These are phyloP conservation scores for Thymelicus acteon DNA, from an alignment of 2,888 invertebrate genomes.

Conservation along the genomic window DNA sequence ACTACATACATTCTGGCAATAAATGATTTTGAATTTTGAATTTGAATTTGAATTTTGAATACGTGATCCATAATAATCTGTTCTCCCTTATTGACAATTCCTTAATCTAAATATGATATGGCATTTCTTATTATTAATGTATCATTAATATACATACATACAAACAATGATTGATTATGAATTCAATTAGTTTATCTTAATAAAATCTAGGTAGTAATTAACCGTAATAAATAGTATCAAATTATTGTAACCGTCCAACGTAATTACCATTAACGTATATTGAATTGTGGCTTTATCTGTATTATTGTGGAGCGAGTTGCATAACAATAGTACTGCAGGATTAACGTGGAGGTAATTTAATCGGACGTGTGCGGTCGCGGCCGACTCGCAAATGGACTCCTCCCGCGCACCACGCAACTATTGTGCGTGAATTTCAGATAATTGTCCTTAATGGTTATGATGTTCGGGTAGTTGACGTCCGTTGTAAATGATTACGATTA, in stretches of 20 bases:
- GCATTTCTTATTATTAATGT: no score
- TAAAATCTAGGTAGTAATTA: no score
- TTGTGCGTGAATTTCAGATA: slow-evolving; percentile 7
- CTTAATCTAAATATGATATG: no score
- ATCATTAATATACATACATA: no score
- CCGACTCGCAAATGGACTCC: background rate
- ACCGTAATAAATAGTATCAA: background rate
- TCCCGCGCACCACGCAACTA: background rate
- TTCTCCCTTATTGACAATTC: no score
- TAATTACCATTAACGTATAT: slow-evolving; percentile 7
- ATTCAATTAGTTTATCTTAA: no score
- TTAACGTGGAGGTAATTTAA: slow-evolving; percentile 12
- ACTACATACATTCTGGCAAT: no score
- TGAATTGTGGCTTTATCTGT: slow-evolving; percentile 7
- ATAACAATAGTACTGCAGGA: slow-evolving; percentile 2
- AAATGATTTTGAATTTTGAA: no score
- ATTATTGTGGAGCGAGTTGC: background rate
- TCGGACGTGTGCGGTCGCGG: background rate
- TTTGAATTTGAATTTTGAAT: no score
- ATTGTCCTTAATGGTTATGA: background rate
- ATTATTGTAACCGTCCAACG: background rate
- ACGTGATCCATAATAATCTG: no score
- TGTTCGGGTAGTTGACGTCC: background rate
- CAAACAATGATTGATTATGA: no score
- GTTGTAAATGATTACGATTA: no score